Evolutionary conservation across 2,113 vertebrate genomes (phyloP).

Genomic region (Urocitellus parryii): DNA sequence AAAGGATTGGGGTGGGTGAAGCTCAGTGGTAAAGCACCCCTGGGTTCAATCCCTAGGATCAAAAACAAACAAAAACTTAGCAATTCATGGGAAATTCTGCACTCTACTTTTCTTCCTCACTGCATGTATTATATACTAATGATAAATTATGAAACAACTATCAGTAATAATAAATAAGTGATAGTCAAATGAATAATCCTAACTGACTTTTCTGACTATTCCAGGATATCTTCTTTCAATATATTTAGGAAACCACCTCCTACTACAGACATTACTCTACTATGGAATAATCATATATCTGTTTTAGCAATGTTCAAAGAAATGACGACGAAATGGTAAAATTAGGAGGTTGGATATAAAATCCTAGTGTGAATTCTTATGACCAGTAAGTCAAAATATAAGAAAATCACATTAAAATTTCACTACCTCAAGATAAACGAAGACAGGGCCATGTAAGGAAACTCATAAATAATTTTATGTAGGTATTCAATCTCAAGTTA

Average conservation of each 20-base stretch:
- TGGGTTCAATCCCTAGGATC: too few species aligned
- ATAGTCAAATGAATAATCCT: neutral
- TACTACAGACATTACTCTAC: neutral
- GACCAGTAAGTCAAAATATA: constrained; percentile 22
- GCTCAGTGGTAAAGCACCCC: too few species aligned
- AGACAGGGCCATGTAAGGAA: neutral
- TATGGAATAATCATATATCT: neutral
- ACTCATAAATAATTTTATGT: constrained; percentile 3
- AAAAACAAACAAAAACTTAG: neutral
- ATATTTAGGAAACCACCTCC: constrained; percentile 20
- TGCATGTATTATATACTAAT: neutral
- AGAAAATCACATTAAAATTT: constrained; percentile 22
- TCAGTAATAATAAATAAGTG: neutral
- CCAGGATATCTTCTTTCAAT: neutral
- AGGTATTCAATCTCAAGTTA: neutral
- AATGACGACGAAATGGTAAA: constrained; percentile 16
- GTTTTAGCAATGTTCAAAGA: constrained; percentile 42
- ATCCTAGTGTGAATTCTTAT: neutral
- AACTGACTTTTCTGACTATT: constrained; percentile 24
- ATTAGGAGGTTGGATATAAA: constrained; percentile 28
- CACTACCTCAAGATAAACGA: constrained; percentile 40
- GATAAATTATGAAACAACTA: constrained; percentile 10
- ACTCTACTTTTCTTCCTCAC: neutral
- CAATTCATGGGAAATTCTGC: neutral
- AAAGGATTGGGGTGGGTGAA: too few species aligned